These are phyloP conservation scores for Meriones unguiculatus DNA, from an alignment of 2,113 vertebrate species.

Conservation along the genomic window DNA sequence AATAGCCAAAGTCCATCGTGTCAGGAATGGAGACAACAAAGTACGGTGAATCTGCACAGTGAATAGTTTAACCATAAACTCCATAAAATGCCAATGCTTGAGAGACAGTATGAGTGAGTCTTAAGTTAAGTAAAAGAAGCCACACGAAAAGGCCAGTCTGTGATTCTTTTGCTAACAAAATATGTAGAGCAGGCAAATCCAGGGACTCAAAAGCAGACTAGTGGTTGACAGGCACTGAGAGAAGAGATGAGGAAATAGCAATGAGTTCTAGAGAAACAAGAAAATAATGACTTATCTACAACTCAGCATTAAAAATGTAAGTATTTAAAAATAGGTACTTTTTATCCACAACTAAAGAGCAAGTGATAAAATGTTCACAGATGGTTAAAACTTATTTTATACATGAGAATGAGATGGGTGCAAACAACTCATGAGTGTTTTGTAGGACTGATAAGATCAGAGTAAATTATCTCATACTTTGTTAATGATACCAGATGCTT, in stretches of 20 bases:
- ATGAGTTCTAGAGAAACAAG: not conserved
- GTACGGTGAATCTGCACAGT: not conserved
- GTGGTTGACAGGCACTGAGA: not conserved
- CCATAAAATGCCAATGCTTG: not conserved
- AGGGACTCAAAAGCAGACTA: not conserved
- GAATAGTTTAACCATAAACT: not conserved
- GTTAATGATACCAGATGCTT: not conserved
- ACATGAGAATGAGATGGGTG: not conserved
- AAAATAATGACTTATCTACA: not conserved
- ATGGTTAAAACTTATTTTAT: slow-evolving; percentile 39
- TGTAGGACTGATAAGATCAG: not conserved
- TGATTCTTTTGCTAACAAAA: not conserved
- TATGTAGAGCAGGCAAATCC: not conserved
- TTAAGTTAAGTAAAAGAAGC: not conserved
- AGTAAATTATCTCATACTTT: slow-evolving; percentile 34
- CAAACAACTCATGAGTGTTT: slow-evolving; percentile 10
- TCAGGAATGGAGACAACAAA: not conserved
- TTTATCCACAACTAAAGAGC: not conserved
- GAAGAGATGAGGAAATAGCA: not conserved
- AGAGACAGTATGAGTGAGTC: not conserved
- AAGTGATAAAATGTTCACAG: slow-evolving; percentile 30
- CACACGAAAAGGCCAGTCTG: not conserved
- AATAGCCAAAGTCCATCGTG: not conserved
- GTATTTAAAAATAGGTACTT: not conserved
- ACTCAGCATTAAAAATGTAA: not conserved